Evolutionary conservation across 2,797 vertebrate species (phyloP).

Genomic region (Sphenodon punctatus): DNA sequence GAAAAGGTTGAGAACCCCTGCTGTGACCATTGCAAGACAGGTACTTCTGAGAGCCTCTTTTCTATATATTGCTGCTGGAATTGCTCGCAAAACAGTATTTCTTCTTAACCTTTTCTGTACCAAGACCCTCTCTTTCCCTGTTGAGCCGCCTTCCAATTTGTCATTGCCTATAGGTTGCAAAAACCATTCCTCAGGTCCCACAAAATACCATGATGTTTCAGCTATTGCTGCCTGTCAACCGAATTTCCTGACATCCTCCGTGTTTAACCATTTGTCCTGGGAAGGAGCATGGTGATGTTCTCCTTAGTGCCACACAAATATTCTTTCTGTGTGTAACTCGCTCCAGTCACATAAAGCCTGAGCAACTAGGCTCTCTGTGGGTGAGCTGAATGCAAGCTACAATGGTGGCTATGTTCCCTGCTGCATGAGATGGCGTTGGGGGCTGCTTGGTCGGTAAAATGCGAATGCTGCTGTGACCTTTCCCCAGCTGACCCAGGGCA

Average conservation of each 20-base stretch:
- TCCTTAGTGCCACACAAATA: neutral
- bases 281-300: neutral
- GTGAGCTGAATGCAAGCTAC: constrained; percentile 5
- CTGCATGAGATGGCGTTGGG: neutral
- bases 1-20: no score
- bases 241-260: neutral
- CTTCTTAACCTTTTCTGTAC: no score
- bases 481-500: no score
- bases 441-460: neutral
- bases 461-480: rapidly evolving
- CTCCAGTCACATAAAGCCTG: neutral
- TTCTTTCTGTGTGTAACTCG: neutral
- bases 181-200: neutral
- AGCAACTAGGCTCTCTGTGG: constrained; percentile 19
- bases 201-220: neutral
- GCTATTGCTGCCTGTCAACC: neutral
- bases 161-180: no score
- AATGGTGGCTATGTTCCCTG: constrained; percentile 14
- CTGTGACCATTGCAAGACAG: no score
- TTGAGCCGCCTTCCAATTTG: no score
- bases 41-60: no score
- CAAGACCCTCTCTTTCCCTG: no score
- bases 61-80: no score
- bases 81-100: no score
- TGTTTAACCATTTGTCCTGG: neutral